Evolutionary conservation across 2,113 vertebrate genomes (phyloP).

Genomic region (Picathartes gymnocephalus): DNA sequence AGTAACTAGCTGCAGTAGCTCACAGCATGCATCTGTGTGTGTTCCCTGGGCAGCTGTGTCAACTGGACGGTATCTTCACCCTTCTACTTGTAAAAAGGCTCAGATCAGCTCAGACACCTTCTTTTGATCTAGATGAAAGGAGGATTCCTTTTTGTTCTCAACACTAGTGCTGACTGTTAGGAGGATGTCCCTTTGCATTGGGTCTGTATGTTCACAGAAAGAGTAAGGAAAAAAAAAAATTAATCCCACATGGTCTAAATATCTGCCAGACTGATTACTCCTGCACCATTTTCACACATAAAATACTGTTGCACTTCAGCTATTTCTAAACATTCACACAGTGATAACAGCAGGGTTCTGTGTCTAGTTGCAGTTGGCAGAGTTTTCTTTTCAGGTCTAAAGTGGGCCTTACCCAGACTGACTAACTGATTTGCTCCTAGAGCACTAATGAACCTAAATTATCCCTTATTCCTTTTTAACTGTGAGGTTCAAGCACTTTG

Average conservation of each 20-base stretch:
- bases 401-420: background rate
- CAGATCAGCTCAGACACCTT: background rate
- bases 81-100: background rate
- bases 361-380: background rate
- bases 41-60: background rate
- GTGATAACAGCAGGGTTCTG: background rate
- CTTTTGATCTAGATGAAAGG: conserved; percentile 16
- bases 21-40: background rate
- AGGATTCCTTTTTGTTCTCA: background rate
- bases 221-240: background rate
- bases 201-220: background rate
- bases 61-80: background rate
- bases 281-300: background rate
- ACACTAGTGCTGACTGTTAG: background rate
- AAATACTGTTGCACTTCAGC: background rate
- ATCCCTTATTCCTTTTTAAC: background rate
- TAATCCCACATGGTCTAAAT: background rate
- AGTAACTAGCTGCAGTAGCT: background rate
- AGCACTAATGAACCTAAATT: background rate
- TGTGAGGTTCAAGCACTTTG: background rate
- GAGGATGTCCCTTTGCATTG: background rate
- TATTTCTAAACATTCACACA: background rate
- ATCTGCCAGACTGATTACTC: background rate
- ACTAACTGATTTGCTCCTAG: background rate
- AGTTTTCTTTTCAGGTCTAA: background rate